Percentiles rank a stretch among this genome's conserved stretches.
These are phyloP conservation scores for Dipodomys stephensi DNA, from an alignment of 2,113 vertebrate genomes.

Conservation along the genomic window DNA sequence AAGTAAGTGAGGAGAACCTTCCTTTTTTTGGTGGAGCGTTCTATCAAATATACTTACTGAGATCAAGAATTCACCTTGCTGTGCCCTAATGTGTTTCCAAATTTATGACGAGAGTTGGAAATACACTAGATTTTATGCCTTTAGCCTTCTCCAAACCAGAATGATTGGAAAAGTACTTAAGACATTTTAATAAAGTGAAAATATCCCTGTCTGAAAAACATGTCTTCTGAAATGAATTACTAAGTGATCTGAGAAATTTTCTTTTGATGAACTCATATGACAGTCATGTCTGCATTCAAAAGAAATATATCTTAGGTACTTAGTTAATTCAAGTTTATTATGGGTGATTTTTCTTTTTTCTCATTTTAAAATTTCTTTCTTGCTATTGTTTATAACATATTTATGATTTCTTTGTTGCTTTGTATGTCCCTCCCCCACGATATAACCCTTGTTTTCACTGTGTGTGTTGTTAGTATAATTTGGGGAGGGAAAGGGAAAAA, in stretches of 20 bases:
- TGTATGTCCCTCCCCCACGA: too few relatives aligned
- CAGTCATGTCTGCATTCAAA: conserved; percentile 7
- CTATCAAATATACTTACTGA: neutral
- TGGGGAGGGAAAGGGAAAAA: too few relatives aligned
- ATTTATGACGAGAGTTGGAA: conserved; percentile 22
- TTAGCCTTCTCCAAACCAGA: conserved; percentile 9
- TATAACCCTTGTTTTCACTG: too few relatives aligned
- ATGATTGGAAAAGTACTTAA: conserved; percentile 43
- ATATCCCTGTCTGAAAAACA: conserved; percentile 23
- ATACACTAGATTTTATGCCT: conserved; percentile 9
- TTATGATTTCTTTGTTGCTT: too few relatives aligned
- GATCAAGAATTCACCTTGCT: neutral
- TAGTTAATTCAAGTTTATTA: neutral
- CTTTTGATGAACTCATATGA: neutral
- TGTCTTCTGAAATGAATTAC: conserved; percentile 34
- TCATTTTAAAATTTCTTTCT: too few relatives aligned
- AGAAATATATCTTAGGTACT: neutral
- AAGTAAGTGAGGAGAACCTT: neutral
- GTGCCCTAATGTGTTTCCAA: neutral
- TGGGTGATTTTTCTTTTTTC: neutral
- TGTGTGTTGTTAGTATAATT: too few relatives aligned
- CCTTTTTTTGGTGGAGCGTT: neutral
- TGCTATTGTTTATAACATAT: too few relatives aligned
- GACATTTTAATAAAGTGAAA: conserved; percentile 52
- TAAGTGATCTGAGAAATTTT: conserved; percentile 11